These are phyloP conservation scores for Ciona savignyi DNA, from an alignment of 23 tunicate species.

Conservation along the genomic window DNA sequence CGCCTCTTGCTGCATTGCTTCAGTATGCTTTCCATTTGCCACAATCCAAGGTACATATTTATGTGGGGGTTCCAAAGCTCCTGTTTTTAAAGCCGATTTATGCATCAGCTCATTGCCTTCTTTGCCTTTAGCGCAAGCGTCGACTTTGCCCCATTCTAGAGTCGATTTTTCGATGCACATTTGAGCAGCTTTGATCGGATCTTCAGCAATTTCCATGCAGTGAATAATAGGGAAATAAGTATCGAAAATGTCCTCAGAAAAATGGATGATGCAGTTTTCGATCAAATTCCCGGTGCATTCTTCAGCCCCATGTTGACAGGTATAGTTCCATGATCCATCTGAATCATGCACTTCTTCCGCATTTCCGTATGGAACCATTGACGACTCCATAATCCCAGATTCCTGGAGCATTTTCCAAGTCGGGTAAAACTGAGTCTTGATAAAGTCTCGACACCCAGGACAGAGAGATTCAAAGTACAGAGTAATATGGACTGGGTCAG, in stretches of 20 bases:
- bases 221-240: conserved; percentile 65
- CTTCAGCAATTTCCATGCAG: conserved; percentile 65
- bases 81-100: conserved; percentile 46
- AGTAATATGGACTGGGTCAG: conserved; percentile 50
- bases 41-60: conserved; percentile 73
- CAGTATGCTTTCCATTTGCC: conserved; percentile 68
- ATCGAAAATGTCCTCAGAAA: conserved; percentile 26
- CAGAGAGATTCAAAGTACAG: conserved; percentile 76
- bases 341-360: conserved; percentile 54
- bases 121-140: conserved; percentile 52
- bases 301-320: conserved; percentile 86
- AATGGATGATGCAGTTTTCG: conserved; percentile 74
- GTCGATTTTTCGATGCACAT: conserved; percentile 37
- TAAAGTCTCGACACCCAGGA: conserved; percentile 57
- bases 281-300: conserved; percentile 76
- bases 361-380: conserved; percentile 70
- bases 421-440: conserved; percentile 56
- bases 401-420: conserved; percentile 52
- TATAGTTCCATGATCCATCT: conserved; percentile 58
- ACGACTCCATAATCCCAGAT: conserved; percentile 47
- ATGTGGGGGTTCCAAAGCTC: conserved; percentile 46
- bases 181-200: conserved; percentile 64
- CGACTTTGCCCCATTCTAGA: conserved; percentile 39
- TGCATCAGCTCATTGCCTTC: conserved; percentile 84
- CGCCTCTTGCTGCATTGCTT: conserved; percentile 62